Base-by-base conservation (phyloP, 2,113 vertebrate species). In the Sakesphorus luctuosus region DNA sequence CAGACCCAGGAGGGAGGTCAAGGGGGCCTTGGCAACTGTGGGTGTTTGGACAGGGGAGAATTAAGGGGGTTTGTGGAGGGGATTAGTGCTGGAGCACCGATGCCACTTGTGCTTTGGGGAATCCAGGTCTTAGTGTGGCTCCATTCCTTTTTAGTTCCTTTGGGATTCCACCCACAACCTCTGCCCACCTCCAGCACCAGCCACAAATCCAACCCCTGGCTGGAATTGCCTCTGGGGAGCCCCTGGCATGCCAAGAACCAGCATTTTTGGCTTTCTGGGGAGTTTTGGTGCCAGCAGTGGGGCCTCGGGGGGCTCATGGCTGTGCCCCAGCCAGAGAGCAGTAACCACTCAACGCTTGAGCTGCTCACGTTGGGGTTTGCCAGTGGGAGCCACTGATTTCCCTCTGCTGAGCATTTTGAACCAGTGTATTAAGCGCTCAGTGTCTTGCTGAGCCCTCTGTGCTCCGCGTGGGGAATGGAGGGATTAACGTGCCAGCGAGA, bases 351-450 rank as follows among this genome's bases (percentile, higher is more conserved):
- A 26, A 78, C 55, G 49, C 88, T 88, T 58, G 89, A 97, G 94
- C 94, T 93, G 89, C 33, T 8, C 84, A 12, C 79, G 24, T 90
- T n/a, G 93, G 86, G 87, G 38, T 94, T 95, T 79, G 71, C 80
- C 86, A 14, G 80, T 52, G 84, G 84, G 84, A 91, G 84, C 63
- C 63, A 26, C 72, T 6, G 62, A 83, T 71, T 94, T 90, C 43
- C 20, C 82, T 72, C 68, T 23, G 89, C 66, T 52, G 85, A 94
- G 92, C 82, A 6, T 79, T 84, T 80, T 2, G 63, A 95, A 72
- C 80, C 76, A 90, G 94, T 84, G 89, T 36, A 67, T 62, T 55
- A 72, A 94, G 61, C 10, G 16, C 89, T 92, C 86, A 67, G 79
- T 23, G 1, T 74, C 90, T 74, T 3, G 75, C 90, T 6, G 95